A percentile compares a stretch with the other conserved stretches of the same genome.
Conservation (phyloP, 2,113 vertebrate genomes). For the Loxodonta africana region DNA sequence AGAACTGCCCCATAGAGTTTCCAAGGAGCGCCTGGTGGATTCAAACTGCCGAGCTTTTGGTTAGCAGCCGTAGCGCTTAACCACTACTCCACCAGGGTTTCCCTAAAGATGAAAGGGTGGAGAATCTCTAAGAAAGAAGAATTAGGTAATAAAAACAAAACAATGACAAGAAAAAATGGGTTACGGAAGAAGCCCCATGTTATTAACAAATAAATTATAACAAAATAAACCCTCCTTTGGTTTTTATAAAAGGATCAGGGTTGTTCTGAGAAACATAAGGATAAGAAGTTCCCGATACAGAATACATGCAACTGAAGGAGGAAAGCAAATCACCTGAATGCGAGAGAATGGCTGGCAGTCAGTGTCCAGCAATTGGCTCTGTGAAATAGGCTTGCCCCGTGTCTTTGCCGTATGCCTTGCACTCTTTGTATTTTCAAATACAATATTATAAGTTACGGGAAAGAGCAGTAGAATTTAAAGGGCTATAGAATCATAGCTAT, state of each 20-base stretch:
- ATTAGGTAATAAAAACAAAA: too few species aligned
- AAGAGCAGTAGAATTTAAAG: neutral
- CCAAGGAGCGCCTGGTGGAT: too few species aligned
- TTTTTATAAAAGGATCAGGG: neutral
- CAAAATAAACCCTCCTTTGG: neutral
- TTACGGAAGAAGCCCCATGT: neutral
- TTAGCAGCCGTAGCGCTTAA: too few species aligned
- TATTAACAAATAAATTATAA: constrained; percentile 23
- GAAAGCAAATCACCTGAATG: neutral
- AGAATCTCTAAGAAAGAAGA: neutral
- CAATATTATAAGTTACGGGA: neutral
- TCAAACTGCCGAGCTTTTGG: too few species aligned
- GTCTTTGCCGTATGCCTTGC: neutral
- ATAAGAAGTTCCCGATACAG: neutral
- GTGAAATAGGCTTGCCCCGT: neutral
- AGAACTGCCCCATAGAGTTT: too few species aligned
- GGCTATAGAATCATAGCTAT: neutral
- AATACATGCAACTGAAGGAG: constrained; percentile 4
- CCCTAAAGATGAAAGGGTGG: neutral
- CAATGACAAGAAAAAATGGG: neutral
- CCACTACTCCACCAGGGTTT: too few species aligned
- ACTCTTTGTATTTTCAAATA: constrained; percentile 5
- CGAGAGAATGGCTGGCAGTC: neutral
- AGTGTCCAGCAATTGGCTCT: neutral
- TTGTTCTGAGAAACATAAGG: constrained; percentile 33